Evolutionary conservation across 2,888 invertebrate species (phyloP).

Genomic region (Aphrophora alni): DNA sequence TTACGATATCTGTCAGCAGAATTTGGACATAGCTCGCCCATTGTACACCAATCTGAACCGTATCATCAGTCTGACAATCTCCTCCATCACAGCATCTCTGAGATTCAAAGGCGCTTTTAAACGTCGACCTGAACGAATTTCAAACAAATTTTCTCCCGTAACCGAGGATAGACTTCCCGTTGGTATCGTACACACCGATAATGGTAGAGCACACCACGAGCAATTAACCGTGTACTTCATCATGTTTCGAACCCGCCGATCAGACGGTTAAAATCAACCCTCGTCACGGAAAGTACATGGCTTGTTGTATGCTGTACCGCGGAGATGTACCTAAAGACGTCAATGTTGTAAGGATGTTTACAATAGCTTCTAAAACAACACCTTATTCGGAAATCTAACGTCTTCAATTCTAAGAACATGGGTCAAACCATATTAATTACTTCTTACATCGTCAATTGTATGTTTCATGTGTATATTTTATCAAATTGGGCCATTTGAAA

Average conservation of each 20-base stretch:
- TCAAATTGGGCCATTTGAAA: too few species aligned
- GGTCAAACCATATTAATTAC: too few species aligned
- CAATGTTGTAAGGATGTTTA: too few species aligned
- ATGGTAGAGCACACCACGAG: neutral
- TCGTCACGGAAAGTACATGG: neutral
- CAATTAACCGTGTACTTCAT: neutral
- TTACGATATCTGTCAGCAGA: neutral
- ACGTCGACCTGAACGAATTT: neutral
- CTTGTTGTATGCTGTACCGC: neutral
- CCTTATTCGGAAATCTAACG: too few species aligned
- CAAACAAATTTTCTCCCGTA: neutral
- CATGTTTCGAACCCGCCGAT: neutral
- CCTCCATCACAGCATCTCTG: neutral
- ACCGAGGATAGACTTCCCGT: neutral
- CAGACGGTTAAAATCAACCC: neutral
- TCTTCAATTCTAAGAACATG: too few species aligned
- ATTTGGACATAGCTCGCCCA: neutral
- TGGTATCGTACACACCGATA: neutral
- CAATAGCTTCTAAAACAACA: too few species aligned
- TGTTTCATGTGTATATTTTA: too few species aligned
- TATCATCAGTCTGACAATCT: neutral
- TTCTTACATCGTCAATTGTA: neutral
- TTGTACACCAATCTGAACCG: neutral
- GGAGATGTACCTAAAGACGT: neutral
- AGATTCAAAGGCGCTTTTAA: slow-evolving; percentile 47